Evolutionary conservation across 2,888 invertebrate species (phyloP).

Genomic region (Clostera curtula): DNA sequence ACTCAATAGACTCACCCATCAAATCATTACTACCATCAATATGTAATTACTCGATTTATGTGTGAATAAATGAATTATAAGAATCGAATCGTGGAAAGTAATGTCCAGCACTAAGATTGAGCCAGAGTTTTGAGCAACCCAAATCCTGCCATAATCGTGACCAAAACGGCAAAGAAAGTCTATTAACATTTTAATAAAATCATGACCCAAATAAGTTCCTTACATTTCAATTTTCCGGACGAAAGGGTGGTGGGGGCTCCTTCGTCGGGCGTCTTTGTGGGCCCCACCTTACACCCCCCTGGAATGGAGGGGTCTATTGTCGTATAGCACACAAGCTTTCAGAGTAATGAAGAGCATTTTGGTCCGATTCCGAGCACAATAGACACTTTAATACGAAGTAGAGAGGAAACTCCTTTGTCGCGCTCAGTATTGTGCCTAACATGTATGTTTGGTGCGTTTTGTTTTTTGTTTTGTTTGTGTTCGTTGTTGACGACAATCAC

Average conservation of each 20-base stretch:
- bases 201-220: slow-evolving; percentile 73
- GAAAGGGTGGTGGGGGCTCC: slow-evolving; percentile 64
- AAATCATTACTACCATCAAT: too few relatives aligned
- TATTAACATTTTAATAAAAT: slow-evolving; percentile 72
- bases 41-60: too few relatives aligned
- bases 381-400: slow-evolving; percentile 68
- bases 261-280: slow-evolving; percentile 62
- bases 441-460: slow-evolving; percentile 55
- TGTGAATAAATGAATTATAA: too few relatives aligned
- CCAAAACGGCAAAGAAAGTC: slow-evolving; percentile 33
- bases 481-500: slow-evolving; percentile 56
- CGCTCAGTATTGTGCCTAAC: slow-evolving; percentile 54
- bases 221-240: slow-evolving; percentile 73
- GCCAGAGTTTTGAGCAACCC: too few relatives aligned
- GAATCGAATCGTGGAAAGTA: too few relatives aligned
- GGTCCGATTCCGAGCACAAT: slow-evolving; percentile 73
- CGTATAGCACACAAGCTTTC: slow-evolving; percentile 73
- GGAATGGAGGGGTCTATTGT: slow-evolving; percentile 47
- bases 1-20: too few relatives aligned
- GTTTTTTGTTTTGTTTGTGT: slow-evolving; percentile 53
- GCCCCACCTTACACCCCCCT: slow-evolving; percentile 27
- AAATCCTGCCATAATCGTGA: slow-evolving; percentile 12
- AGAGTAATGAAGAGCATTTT: slow-evolving; percentile 77
- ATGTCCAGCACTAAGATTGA: too few relatives aligned
- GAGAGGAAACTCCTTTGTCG: slow-evolving; percentile 69